Conservation (phyloP, 2,797 vertebrate species). For the Pempheris klunzingeri region DNA sequence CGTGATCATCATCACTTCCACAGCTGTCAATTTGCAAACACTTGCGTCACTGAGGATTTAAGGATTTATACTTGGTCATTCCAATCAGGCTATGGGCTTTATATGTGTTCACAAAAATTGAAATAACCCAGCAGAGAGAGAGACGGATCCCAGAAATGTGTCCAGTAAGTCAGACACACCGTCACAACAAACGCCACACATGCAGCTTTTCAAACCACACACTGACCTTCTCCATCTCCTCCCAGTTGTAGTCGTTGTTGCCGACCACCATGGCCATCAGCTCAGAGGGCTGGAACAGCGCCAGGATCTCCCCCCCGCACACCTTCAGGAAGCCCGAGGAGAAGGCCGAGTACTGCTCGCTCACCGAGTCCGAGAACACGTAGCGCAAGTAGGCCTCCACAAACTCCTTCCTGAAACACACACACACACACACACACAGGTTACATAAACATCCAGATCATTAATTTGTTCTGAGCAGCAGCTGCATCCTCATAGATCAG, state of each 20-base stretch:
- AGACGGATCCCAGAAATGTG: no score
- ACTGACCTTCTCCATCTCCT: slow-evolving; percentile 95
- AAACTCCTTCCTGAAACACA: slow-evolving; percentile 90
- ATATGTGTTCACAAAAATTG: no score
- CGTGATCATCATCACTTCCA: background rate
- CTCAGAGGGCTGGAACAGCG: slow-evolving; percentile 96
- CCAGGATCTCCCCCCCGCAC: slow-evolving; percentile 94
- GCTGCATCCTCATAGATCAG: slow-evolving; percentile 39
- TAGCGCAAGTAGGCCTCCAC: slow-evolving; percentile 95
- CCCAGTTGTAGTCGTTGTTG: slow-evolving; percentile 98
- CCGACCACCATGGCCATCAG: slow-evolving; percentile 99
- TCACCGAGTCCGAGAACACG: slow-evolving; percentile 90
- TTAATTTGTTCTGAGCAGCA: slow-evolving; percentile 9
- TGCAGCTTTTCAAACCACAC: background rate
- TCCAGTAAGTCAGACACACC: background rate
- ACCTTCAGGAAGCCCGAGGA: slow-evolving; percentile 97
- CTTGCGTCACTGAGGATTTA: background rate
- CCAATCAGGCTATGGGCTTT: background rate
- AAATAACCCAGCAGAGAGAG: no score
- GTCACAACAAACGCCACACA: background rate
- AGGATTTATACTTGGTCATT: background rate
- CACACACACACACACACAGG: slow-evolving; percentile 6
- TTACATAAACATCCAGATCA: slow-evolving; percentile 24
- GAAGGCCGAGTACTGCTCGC: slow-evolving; percentile 93
- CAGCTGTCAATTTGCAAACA: background rate